Evolutionary conservation across 2,888 invertebrate species (phyloP).

Genomic region (Eristalinus sepulchralis): DNA sequence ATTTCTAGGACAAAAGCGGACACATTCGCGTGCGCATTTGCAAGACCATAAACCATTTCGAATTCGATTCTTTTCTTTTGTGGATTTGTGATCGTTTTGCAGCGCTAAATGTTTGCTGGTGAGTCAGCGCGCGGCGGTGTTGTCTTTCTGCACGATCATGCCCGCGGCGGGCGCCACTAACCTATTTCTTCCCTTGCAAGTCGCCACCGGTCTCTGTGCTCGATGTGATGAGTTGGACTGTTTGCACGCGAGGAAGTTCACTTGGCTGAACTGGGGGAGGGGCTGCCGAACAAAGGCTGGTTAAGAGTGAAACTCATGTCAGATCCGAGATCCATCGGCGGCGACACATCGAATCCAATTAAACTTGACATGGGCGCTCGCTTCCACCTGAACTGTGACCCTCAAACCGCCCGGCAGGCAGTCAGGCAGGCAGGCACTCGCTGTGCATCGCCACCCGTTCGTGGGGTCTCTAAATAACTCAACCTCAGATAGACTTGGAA

Average conservation of each 20-base stretch:
- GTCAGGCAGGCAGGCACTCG: background rate
- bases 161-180: conserved; percentile 68
- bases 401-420: background rate
- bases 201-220: conserved; percentile 5
- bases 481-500: conserved; percentile 41
- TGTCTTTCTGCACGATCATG: conserved; percentile 68
- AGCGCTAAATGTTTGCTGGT: conserved; percentile 50
- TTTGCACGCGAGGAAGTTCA: background rate
- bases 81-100: conserved; percentile 62
- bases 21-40: conserved; percentile 65
- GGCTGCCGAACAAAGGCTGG: background rate
- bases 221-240: conserved; percentile 34
- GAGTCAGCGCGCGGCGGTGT: conserved; percentile 52
- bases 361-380: conserved; percentile 29
- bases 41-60: conserved; percentile 53
- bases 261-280: conserved; percentile 5
- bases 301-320: conserved; percentile 56
- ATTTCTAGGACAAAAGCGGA: conserved; percentile 69
- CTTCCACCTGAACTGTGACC: conserved; percentile 39
- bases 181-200: conserved; percentile 41
- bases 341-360: conserved; percentile 53
- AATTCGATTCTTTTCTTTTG: conserved; percentile 37
- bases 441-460: background rate
- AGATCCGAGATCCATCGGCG: conserved; percentile 28
- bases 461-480: conserved; percentile 27